Evolutionary conservation across 2,113 vertebrate species (phyloP), one percentile per base, ranked within the genome.

Genomic region (Brachyistius frenatus): DNA sequence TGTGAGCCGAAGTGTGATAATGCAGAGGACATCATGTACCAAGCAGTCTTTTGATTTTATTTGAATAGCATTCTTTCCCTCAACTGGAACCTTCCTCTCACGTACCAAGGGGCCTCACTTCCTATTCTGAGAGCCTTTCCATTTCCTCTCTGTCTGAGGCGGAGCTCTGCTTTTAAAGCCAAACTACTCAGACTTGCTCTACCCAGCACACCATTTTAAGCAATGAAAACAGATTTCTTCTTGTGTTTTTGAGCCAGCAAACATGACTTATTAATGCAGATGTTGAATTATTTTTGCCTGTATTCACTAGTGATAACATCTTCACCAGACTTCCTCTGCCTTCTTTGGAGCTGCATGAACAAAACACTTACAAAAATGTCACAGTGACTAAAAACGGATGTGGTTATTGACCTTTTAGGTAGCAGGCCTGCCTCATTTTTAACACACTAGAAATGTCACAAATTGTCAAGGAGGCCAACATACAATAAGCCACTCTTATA

Each of bases 121-220:
- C 92, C 90, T 89, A 81, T 86, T 88, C 80, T 84, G 15, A 81
- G 83, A 85, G 79, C 86, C 82, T 83, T 90, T 88, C 88, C 88
- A 91, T 90, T 92, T 93, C 90, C 89, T 85, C 64, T 88, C 79
- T 78, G 80, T 90, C 80, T 92, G 77, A 85, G 66, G 68, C 37
- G 31, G 54, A 64, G 74, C 61, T 65, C 53, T 36, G 66, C 73
- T 78, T 67, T 35, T 47, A 78, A 74, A 80, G 73, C 76, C 78
- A 66, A 76, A 73, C 66, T 9, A 76, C 50, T 50, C 52, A 58
- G 44, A 76, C 66, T 72, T 23, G 10, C 31, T 76, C 61, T n/a
- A 63, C 7, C 13, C 52, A 57, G 47, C 75, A 50, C 44, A 62
- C 68, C 63, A 9, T 64, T 73, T 73, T 37, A 55, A 33, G 23